Conservation (phyloP, 2,888 invertebrate species). For the Heteropelma amictum region DNA sequence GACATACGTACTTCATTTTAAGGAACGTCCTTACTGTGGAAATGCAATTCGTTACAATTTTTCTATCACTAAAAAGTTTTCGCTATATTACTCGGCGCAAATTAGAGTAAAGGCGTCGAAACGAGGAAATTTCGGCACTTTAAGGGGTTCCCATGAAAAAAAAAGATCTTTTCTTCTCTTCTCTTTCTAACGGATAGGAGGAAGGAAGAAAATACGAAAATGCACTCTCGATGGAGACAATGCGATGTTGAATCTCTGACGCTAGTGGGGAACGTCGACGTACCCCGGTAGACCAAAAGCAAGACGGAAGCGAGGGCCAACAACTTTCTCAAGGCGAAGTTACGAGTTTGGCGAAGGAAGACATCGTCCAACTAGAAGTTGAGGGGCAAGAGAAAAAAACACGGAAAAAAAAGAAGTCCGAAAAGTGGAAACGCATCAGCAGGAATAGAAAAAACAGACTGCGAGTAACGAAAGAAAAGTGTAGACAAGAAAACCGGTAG, state of each 20-base stretch:
- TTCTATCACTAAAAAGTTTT: too few relatives aligned
- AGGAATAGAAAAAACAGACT: neutral
- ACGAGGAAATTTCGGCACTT: neutral
- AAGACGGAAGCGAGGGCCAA: neutral
- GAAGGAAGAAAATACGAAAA: constrained; percentile 3
- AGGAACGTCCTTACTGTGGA: too few relatives aligned
- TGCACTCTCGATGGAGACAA: constrained; percentile 19
- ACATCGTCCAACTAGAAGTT: constrained; percentile 29
- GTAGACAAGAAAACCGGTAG: neutral
- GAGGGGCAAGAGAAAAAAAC: constrained; percentile 11
- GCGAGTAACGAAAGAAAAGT: neutral
- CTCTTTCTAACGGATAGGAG: neutral
- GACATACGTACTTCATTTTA: too few relatives aligned
- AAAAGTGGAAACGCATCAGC: constrained; percentile 21
- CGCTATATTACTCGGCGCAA: too few relatives aligned
- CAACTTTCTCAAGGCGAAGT: constrained; percentile 21
- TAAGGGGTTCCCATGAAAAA: neutral
- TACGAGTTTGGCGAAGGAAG: constrained; percentile 33
- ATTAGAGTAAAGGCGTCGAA: too few relatives aligned
- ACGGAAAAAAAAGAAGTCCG: neutral
- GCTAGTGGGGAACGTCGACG: neutral
- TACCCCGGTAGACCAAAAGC: neutral
- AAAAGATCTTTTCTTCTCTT: neutral
- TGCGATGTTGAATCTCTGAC: constrained; percentile 42
- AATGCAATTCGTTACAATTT: too few relatives aligned